Conservation (phyloP, 2,888 invertebrate species). For the Oligia strigilis region DNA sequence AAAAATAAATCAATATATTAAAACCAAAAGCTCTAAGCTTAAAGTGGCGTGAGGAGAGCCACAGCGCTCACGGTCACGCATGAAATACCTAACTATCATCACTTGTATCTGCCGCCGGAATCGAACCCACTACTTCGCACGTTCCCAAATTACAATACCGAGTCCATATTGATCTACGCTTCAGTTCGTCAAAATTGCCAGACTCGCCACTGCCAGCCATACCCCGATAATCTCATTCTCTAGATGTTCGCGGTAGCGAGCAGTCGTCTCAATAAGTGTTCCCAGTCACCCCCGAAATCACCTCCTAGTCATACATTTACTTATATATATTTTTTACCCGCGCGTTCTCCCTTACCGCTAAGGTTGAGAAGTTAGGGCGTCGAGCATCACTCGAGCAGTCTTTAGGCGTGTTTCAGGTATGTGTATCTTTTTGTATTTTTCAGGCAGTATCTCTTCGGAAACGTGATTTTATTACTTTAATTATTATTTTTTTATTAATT, state of each 20-base stretch:
- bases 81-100: background rate
- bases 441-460: background rate
- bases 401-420: slow-evolving; percentile 20
- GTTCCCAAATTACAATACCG: slow-evolving; percentile 8
- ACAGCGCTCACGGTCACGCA: background rate
- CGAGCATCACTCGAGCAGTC: slow-evolving; percentile 8
- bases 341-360: slow-evolving; percentile 51
- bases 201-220: background rate
- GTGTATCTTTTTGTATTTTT: slow-evolving; percentile 10
- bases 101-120: background rate
- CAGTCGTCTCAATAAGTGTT: slow-evolving; percentile 26
- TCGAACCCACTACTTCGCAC: background rate
- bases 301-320: too few relatives aligned
- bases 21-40: too few relatives aligned
- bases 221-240: slow-evolving; percentile 27
- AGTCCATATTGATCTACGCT: slow-evolving; percentile 13
- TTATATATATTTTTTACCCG: background rate
- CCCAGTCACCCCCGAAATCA: slow-evolving; percentile 8
- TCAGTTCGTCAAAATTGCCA: slow-evolving; percentile 2
- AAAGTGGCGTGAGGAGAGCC: too few relatives aligned
- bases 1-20: background rate
- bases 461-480: background rate
- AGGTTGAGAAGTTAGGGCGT: slow-evolving; percentile 45
- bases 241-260: slow-evolving; percentile 23
- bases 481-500: background rate